These are phyloP conservation scores for Tychaedon coryphoeus DNA, from an alignment of 2,113 vertebrate genomes.

Conservation along the genomic window DNA sequence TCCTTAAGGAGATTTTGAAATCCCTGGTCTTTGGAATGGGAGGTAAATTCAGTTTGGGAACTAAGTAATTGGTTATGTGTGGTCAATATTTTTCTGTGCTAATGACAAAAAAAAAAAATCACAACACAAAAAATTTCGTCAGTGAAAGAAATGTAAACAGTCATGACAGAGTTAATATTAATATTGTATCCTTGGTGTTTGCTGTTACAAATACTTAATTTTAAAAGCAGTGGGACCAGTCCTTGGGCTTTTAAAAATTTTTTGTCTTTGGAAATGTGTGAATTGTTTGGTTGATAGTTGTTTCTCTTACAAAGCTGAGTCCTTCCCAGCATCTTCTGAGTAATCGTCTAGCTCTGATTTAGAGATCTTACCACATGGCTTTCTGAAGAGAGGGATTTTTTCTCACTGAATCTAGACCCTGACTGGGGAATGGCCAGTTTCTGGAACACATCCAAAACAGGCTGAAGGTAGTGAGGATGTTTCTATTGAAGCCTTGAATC, in stretches of 20 bases:
- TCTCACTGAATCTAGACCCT: neutral
- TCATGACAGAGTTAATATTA: neutral
- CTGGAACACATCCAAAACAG: neutral
- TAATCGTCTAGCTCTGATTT: neutral
- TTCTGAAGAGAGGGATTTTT: neutral
- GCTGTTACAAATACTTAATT: neutral
- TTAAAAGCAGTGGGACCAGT: neutral
- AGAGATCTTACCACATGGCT: neutral
- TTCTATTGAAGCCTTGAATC: neutral
- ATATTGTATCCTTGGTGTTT: neutral
- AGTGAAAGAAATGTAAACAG: neutral
- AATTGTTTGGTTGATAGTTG: neutral
- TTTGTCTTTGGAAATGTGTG: neutral
- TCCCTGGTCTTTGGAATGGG: neutral
- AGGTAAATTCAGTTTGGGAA: neutral
- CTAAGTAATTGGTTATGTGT: neutral
- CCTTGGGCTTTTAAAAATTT: neutral
- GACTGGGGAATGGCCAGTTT: neutral
- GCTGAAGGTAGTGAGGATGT: neutral
- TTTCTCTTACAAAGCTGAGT: neutral
- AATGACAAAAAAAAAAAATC: neutral
- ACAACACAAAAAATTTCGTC: neutral
- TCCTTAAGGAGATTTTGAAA: conserved; percentile 14
- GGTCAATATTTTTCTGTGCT: neutral
- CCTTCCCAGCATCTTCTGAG: neutral